Evolutionary conservation across 2,113 vertebrate species (phyloP), one percentile per base, ranked within the genome.

Genomic region (Takifugu bimaculatus): DNA sequence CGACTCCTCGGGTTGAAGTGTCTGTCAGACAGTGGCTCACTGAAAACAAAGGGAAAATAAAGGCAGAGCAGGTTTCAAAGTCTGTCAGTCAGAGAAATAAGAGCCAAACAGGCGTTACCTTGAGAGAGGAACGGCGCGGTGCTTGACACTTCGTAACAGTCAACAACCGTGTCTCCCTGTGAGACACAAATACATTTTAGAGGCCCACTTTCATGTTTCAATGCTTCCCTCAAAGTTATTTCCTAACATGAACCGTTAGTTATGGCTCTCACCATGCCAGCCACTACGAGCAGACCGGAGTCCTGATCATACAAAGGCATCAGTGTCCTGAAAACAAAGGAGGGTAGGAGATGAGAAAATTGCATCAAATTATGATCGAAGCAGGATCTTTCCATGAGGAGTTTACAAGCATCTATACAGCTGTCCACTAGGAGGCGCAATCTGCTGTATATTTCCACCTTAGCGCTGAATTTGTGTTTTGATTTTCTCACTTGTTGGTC

Each of bases 11-110:
- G 0, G 93, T 92, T 26, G 87, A 68, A 11, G 57, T 60, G 52
- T 98, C 95, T 0, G 89, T 89, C 75, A 96, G 69, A 65, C 94
- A 96, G 87, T 95, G 95, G 52, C 90, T 96, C 78, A 96, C 97
- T 98, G 56, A 11, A 62, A 29, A 49, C 15, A 20, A 50, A 44
- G 54, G 52, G 4, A 4, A 0, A 49, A 14, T 11, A 58, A 7
- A 42, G 11, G 5, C 56, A 25, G 54, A 48, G 2, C 35, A 11
- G 7, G 35, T 39, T 39, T 10, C 3, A 39, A 39, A 39, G 11
- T 39, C 35, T 39, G 35, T 39, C 7, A 3, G 6, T n/a, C 45
- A 48, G 45, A 15, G 45, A 15, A n/a, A 47, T 47, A 2, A n/a
- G 12, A 47, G 15, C 13, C 45, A 0, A 44, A 27, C 4, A 12